Evolutionary conservation across 1,140 invertebrate species (phyloP), one percentile per base, ranked within the genome.

Genomic region (Drosophila serrata): DNA sequence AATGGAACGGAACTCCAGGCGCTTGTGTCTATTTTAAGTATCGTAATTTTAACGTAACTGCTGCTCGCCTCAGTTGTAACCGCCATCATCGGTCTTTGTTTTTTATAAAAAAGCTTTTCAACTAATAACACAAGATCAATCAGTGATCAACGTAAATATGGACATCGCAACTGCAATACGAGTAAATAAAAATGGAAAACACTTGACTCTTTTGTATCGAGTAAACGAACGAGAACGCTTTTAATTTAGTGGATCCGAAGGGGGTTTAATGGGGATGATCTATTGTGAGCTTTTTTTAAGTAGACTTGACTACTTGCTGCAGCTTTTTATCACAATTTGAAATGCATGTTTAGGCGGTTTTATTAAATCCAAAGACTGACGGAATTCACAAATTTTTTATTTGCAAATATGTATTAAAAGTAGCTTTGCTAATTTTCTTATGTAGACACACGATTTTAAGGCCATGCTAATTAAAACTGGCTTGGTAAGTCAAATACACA

Each of bases 151-250:
- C 22, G 65, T 62, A 65, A 43, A 56, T 35, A 70, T 70, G 75
- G 75, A 86, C 79, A 49, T 55, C 63, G 75, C 82, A 76, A 57
- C 48, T 59, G 64, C 65, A 63, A 69, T 67, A 82, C 76, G 75
- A 82, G 68, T 86, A 62, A 82, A 86, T 87, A 88, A 88, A 86
- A 77, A 37, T 55, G 39, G 46, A 62, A 64, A 64, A 80, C 70
- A 84, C 76, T 84, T 85, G 81, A 84, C 64, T 72, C 61, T 72
- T n/a, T 75, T 84, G 76, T 85, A 63, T 70, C 45, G 70, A 68
- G 72, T 59, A 68, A 82, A 82, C 48, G 55, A 75, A 79, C 62
- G 48, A 61, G 48, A 29, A 51, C 24, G 37, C 19, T 31, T 59
- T 33, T 75, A 60, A 46, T 49, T 73, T 55, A 2, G 3, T 1